Conservation (phyloP, 2,113 vertebrate species). For the Dasypus novemcinctus region DNA sequence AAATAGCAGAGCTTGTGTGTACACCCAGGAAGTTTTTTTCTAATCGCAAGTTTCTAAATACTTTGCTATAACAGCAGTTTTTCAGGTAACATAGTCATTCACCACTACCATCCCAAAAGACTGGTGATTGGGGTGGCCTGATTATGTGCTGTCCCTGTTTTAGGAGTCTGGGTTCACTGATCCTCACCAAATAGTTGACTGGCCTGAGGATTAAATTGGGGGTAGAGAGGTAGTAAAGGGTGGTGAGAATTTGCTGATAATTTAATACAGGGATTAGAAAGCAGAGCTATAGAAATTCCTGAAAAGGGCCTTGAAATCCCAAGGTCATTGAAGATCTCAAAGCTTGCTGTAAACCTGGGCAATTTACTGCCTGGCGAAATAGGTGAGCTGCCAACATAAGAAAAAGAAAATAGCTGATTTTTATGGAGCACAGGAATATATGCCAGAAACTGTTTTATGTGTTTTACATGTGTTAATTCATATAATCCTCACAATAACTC, state of each 20-base stretch:
- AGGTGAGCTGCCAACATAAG: not conserved
- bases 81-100: not conserved
- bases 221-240: not conserved
- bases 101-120: not conserved
- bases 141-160: not conserved
- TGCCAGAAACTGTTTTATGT: not conserved
- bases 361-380: not conserved
- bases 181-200: not conserved
- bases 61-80: constrained; percentile 5
- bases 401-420: not conserved
- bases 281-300: not conserved
- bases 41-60: not conserved
- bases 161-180: not conserved
- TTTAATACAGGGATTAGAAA: not conserved
- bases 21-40: not conserved
- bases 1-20: not conserved
- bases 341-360: not conserved
- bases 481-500: not conserved
- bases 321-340: constrained; percentile 34
- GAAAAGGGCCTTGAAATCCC: not conserved
- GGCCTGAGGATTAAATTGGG: not conserved
- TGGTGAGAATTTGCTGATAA: not conserved
- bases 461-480: constrained; percentile 22
- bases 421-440: not conserved
- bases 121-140: not conserved